Base-by-base conservation (phyloP, 2,888 invertebrate genomes). In the Emesis castigata region DNA sequence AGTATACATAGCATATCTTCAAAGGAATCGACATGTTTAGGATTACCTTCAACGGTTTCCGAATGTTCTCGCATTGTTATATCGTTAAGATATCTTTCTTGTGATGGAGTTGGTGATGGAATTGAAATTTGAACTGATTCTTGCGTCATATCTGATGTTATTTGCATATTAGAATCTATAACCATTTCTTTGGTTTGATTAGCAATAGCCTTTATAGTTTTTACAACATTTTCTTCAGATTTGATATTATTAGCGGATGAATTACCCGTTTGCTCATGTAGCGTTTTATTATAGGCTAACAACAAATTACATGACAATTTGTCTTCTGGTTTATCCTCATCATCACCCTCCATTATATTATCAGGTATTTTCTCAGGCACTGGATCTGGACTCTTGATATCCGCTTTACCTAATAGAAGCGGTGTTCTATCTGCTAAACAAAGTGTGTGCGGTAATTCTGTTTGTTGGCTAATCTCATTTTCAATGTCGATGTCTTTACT, bases 1-100 rank as follows among this genome's bases (percentile, higher is more conserved):
- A 97, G 93, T 95, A 97, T 97, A 88, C 97, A 97, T 14, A 97
- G 91, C 92, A 97, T 97, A 87, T 97, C 97, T 86, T 97, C 97
- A 68, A 97, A 96, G 0, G 96, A 96, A 87, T 97, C 97, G 16
- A 96, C 96, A 70, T 96, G 96, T 84, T 96, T 96, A 1, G 93
- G 91, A 82, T 94, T 96, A n/a, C 95, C 95, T 87, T 96, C 96
- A 7, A 95, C 92, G 18, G 96, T 90, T 83, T 96, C 94, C 0
- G 92, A 95, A 77, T 96, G 94, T 69, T 96, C 96, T 87, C 96
- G 96, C 92, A 96, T 93, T 0, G 96, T 96, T 20, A 97, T 96
- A 84, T 96, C 96, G 87, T 97, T 96, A 14, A 97, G 89, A 91
- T 97, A 96, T 83, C 97, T 95, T 87, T 97, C 97, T 89, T 97